Conservation (phyloP, 2,113 vertebrate genomes). For the Gnathonemus longibarbis region DNA sequence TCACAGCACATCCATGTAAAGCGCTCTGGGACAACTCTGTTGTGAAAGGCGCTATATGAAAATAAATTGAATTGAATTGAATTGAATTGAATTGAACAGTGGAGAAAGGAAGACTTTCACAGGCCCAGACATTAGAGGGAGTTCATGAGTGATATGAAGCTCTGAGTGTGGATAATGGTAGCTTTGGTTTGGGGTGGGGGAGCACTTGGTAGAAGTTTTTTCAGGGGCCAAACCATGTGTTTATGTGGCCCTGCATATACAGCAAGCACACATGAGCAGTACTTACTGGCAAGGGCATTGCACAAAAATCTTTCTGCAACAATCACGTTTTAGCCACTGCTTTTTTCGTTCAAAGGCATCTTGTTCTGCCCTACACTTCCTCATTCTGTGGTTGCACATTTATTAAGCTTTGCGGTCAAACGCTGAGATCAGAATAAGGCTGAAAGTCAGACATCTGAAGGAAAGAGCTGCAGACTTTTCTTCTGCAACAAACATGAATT, state of each 20-base stretch:
- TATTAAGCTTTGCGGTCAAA: not conserved
- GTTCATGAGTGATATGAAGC: too few relatives aligned
- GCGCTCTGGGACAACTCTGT: too few relatives aligned
- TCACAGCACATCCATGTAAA: too few relatives aligned
- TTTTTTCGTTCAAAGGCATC: not conserved
- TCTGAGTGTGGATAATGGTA: too few relatives aligned
- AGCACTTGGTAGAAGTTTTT: too few relatives aligned
- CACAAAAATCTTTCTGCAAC: not conserved
- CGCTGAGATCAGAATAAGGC: not conserved
- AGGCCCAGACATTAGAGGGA: too few relatives aligned
- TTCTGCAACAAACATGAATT: too few relatives aligned
- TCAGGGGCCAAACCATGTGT: not conserved
- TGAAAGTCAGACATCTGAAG: not conserved
- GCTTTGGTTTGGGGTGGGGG: not conserved
- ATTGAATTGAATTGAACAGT: too few relatives aligned
- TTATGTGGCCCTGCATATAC: not conserved
- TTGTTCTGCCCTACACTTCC: not conserved
- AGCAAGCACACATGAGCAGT: not conserved
- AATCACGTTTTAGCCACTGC: not conserved
- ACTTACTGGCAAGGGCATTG: not conserved
- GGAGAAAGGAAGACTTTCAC: too few relatives aligned
- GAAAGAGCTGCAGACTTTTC: too few relatives aligned
- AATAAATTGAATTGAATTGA: too few relatives aligned
- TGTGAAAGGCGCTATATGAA: too few relatives aligned
- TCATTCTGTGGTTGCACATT: not conserved